phyloP scores from a whole-genome alignment of 2,113 vertebrate species.

The Pomatorhinus ruficollis region DNA sequence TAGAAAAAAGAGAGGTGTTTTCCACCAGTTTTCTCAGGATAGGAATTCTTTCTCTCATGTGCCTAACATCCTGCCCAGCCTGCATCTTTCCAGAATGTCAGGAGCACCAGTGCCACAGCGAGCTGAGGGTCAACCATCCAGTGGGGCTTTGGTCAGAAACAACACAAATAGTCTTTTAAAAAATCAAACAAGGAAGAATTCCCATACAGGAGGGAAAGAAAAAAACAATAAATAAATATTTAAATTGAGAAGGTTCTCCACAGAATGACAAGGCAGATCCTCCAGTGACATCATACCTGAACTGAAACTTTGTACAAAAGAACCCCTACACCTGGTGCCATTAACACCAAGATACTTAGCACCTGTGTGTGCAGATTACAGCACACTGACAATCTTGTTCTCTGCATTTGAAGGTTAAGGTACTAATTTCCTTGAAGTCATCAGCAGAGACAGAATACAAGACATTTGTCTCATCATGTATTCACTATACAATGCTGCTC shows the following conservation, averaged over 20 bases:
- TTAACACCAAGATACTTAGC: not conserved
- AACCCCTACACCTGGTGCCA: not conserved
- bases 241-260: not conserved
- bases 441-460: not conserved
- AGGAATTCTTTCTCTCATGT: slow-evolving; percentile 59
- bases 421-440: not conserved
- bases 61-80: slow-evolving; percentile 59
- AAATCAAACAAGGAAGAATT: not conserved
- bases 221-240: not conserved
- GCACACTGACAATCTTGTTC: not conserved
- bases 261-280: not conserved
- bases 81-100: slow-evolving; percentile 40
- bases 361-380: not conserved
- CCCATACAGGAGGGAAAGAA: not conserved
- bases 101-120: slow-evolving; percentile 57
- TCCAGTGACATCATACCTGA: not conserved
- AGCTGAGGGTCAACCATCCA: slow-evolving; percentile 43
- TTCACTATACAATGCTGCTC: not conserved
- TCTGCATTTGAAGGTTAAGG: not conserved
- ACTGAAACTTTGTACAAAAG: not conserved
- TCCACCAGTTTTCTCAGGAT: slow-evolving; percentile 29
- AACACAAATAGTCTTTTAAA: not conserved
- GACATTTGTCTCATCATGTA: not conserved
- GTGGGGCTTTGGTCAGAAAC: not conserved
- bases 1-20: slow-evolving; percentile 64